These are phyloP conservation scores for Apotomis capreana DNA, from an alignment of 2,888 invertebrate genomes.

Conservation along the genomic window DNA sequence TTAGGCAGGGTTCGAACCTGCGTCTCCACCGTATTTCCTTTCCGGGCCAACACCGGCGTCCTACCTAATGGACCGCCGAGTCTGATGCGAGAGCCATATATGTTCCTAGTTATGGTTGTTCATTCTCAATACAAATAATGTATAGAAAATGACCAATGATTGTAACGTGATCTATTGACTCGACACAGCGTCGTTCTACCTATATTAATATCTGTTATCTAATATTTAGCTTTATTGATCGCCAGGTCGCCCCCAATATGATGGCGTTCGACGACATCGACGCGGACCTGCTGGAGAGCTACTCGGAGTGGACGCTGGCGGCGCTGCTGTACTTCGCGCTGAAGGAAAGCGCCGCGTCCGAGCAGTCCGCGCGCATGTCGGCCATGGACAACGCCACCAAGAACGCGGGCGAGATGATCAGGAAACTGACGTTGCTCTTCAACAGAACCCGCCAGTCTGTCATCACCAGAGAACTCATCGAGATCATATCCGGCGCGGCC, in stretches of 20 bases:
- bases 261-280: slow-evolving; percentile 88
- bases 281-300: slow-evolving; percentile 85
- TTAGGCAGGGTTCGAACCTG: no score
- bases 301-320: slow-evolving; percentile 89
- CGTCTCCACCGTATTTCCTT: no score
- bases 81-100: no score
- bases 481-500: slow-evolving; percentile 95
- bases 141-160: no score
- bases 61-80: no score
- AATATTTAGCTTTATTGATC: not conserved
- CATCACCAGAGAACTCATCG: slow-evolving; percentile 94
- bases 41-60: no score
- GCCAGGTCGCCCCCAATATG: slow-evolving; percentile 83
- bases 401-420: slow-evolving; percentile 92
- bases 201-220: not conserved
- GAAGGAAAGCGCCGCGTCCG: slow-evolving; percentile 90
- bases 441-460: slow-evolving; percentile 92
- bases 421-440: slow-evolving; percentile 87
- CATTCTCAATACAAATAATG: no score
- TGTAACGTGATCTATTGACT: no score
- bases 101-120: no score
- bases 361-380: slow-evolving; percentile 91
- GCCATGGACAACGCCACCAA: slow-evolving; percentile 93
- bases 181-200: no score
- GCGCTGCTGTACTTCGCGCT: slow-evolving; percentile 88